These are phyloP conservation scores for Lithobates sylvaticus DNA, from an alignment of 2,797 vertebrate genomes.

Conservation along the genomic window DNA sequence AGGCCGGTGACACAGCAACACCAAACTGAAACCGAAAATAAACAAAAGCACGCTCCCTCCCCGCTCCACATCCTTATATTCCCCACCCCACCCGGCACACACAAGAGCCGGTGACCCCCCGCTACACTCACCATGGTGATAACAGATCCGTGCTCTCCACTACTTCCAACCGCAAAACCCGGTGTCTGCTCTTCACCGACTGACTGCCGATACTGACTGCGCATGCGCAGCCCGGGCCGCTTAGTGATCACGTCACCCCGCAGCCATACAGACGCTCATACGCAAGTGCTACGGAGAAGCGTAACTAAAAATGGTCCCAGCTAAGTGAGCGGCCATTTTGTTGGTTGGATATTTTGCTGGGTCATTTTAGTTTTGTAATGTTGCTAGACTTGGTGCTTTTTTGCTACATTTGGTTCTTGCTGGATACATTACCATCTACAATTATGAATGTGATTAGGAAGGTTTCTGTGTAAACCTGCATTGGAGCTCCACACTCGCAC, in stretches of 20 bases:
- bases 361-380: background rate
- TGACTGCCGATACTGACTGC: background rate
- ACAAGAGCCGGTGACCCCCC: background rate
- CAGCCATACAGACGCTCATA: background rate
- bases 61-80: too few relatives aligned
- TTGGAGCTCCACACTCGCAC: too few relatives aligned
- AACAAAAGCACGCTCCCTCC: background rate
- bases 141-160: background rate
- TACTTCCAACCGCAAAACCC: background rate
- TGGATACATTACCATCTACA: too few relatives aligned
- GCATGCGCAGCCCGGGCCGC: background rate
- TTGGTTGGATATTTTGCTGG: background rate
- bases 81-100: background rate
- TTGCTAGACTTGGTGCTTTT: background rate
- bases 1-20: constrained; percentile 25
- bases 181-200: background rate
- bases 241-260: background rate
- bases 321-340: background rate
- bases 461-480: too few relatives aligned
- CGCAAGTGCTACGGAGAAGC: background rate
- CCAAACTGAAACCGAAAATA: background rate
- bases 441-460: too few relatives aligned
- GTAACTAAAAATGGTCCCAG: background rate
- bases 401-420: too few relatives aligned
- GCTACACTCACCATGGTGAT: constrained; percentile 32